Evolutionary conservation across 1,140 invertebrate species (phyloP).

Genomic region (Nephila pilipes): DNA sequence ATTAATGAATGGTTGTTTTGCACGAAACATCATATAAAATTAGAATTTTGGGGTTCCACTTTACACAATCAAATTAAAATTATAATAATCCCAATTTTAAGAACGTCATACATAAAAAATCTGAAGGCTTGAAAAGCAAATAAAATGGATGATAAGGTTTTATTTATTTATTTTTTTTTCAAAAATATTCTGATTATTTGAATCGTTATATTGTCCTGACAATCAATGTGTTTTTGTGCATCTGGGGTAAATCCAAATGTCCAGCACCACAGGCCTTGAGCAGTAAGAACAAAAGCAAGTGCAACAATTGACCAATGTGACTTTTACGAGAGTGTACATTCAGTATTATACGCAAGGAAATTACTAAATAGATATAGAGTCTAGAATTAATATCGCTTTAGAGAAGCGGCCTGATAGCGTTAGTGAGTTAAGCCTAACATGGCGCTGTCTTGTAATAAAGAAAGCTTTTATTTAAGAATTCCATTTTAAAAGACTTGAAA

Average conservation of each 20-base stretch:
- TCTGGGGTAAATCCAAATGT: neutral
- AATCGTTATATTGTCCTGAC: too few species aligned
- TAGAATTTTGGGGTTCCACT: too few species aligned
- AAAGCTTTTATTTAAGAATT: constrained; percentile 27
- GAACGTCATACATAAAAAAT: too few species aligned
- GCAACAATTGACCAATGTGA: constrained; percentile 71
- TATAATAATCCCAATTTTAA: too few species aligned
- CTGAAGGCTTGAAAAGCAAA: too few species aligned
- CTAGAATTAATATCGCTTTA: constrained; percentile 66
- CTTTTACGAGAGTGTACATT: constrained; percentile 31
- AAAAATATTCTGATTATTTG: too few species aligned
- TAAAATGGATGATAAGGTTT: too few species aligned
- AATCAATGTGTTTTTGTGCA: neutral
- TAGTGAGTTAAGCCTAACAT: constrained; percentile 62
- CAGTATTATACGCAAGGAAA: constrained; percentile 73
- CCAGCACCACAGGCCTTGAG: constrained; percentile 3
- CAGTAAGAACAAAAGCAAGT: constrained; percentile 43
- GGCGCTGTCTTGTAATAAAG: constrained; percentile 58
- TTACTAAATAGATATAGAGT: constrained; percentile 64
- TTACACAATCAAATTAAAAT: too few species aligned
- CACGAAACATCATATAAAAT: too few species aligned
- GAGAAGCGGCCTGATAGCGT: constrained; percentile 62
- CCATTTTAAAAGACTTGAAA: constrained; percentile 16
- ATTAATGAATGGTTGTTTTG: too few species aligned
- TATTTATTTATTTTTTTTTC: too few species aligned